A percentile compares a stretch with the other conserved stretches of the same genome.
Conservation (phyloP, 2,113 vertebrate species). For the Crotophaga sulcirostris region DNA sequence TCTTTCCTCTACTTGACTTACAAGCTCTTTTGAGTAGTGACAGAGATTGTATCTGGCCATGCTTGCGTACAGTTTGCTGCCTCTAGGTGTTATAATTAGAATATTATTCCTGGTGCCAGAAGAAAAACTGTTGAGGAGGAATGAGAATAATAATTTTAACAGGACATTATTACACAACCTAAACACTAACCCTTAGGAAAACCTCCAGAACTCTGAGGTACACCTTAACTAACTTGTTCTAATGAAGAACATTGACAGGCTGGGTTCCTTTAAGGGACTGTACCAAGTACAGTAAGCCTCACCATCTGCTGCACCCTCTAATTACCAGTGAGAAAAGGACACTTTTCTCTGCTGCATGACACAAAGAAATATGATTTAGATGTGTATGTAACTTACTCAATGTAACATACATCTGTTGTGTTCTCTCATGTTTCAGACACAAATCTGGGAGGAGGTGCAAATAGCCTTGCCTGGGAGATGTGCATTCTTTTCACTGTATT, state of each 20-base stretch:
- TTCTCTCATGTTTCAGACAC: not conserved
- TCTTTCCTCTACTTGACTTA: not conserved
- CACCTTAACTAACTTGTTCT: not conserved
- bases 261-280: slow-evolving; percentile 16
- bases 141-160: not conserved
- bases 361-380: slow-evolving; percentile 20
- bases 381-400: not conserved
- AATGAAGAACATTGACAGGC: slow-evolving; percentile 19
- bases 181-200: not conserved
- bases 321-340: slow-evolving; percentile 37
- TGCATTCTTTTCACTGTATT: not conserved
- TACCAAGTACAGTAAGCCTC: not conserved
- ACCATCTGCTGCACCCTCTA: slow-evolving; percentile 25
- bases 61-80: not conserved
- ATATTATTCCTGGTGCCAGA: not conserved
- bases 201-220: not conserved
- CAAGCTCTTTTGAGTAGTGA: not conserved
- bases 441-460: not conserved
- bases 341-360: not conserved
- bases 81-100: not conserved
- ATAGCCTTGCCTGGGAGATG: not conserved
- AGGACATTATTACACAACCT: not conserved
- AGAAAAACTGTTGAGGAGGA: not conserved
- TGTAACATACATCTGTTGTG: not conserved
- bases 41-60: not conserved